These are phyloP conservation scores for Machaerirhynchus nigripectus DNA, from an alignment of 2,113 vertebrate species.

Conservation along the genomic window DNA sequence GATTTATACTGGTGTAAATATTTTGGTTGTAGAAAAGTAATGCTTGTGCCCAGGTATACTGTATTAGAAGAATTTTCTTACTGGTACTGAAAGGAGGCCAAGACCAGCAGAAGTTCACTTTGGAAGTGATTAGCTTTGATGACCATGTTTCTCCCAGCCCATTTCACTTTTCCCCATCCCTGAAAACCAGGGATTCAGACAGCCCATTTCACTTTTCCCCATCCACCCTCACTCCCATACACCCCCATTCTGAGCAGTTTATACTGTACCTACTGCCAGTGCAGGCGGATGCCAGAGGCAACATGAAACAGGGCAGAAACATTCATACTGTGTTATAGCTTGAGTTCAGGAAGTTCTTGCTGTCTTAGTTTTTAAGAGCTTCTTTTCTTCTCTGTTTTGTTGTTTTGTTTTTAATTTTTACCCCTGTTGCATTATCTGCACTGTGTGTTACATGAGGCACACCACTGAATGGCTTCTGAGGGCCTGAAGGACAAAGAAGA, in stretches of 20 bases:
- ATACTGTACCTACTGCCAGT: neutral
- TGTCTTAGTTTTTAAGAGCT: neutral
- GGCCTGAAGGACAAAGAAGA: neutral
- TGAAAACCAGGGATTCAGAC: neutral
- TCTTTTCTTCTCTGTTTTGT: neutral
- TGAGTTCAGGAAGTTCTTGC: neutral
- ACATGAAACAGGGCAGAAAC: neutral
- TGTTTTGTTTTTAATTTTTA: neutral
- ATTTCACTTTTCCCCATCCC: neutral
- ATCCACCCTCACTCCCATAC: fast-evolving
- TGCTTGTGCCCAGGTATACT: neutral
- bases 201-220: neutral
- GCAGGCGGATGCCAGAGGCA: neutral
- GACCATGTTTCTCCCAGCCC: neutral
- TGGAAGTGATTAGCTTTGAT: neutral
- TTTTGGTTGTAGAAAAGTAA: neutral
- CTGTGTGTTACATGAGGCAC: neutral
- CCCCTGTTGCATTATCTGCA: neutral
- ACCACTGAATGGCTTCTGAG: fast-evolving
- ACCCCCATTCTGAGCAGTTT: neutral
- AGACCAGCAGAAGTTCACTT: neutral
- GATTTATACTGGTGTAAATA: neutral
- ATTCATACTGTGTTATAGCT: fast-evolving
- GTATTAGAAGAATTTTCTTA: neutral
- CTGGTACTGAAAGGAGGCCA: neutral